Conservation (phyloP, 1,140 invertebrate genomes). For the Maniola jurtina region DNA sequence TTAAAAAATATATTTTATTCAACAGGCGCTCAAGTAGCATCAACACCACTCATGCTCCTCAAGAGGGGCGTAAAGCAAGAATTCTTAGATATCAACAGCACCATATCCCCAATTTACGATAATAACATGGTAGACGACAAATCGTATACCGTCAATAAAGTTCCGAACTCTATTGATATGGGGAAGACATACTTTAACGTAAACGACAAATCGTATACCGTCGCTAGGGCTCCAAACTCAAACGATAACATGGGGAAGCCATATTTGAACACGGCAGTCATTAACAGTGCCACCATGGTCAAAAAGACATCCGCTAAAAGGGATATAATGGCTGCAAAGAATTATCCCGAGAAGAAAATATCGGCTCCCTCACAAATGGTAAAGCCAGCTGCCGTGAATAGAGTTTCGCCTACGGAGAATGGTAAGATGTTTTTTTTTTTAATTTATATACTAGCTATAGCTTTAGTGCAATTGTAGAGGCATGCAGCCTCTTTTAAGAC, state of each 20-base stretch:
- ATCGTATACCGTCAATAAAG: slow-evolving; percentile 53
- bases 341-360: slow-evolving; percentile 56
- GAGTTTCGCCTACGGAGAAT: slow-evolving; percentile 40
- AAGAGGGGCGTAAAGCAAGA: slow-evolving; percentile 49
- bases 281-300: slow-evolving; percentile 57
- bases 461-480: no score
- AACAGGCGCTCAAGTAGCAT: slow-evolving; percentile 48
- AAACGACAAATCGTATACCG: slow-evolving; percentile 57
- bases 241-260: slow-evolving; percentile 47
- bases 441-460: neutral
- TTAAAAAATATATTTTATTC: no score
- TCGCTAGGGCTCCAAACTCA: slow-evolving; percentile 38
- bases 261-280: slow-evolving; percentile 55
- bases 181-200: slow-evolving; percentile 53
- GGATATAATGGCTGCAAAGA: slow-evolving; percentile 54
- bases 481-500: no score
- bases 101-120: slow-evolving; percentile 69
- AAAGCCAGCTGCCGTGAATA: slow-evolving; percentile 30
- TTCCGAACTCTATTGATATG: slow-evolving; percentile 36
- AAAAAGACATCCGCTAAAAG: slow-evolving; percentile 55
- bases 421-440: slow-evolving; percentile 28
- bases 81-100: slow-evolving; percentile 54
- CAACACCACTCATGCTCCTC: slow-evolving; percentile 55
- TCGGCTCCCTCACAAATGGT: slow-evolving; percentile 29
- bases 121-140: slow-evolving; percentile 47